Evolutionary conservation across 1,140 invertebrate species (phyloP), one percentile per base, ranked within the genome.

Genomic region (Temnothorax nylanderi): DNA sequence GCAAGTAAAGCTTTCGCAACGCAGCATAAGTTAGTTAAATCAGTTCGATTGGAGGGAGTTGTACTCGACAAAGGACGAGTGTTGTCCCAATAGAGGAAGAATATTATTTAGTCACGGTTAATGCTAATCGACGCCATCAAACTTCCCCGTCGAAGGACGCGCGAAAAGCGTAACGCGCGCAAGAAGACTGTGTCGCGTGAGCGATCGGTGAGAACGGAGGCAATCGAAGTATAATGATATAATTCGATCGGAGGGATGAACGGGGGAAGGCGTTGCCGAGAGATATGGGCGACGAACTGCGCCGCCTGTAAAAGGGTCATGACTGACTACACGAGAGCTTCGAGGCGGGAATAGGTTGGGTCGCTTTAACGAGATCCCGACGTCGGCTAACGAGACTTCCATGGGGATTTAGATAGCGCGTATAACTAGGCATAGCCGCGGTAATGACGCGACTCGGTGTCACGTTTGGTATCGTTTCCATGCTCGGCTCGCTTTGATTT

Each of bases 341-440:
- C 69, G 75, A 32, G 37, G 60, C 54, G 49, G 51, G 49, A 80
- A 90, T 88, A 60, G 76, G 37, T 80, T 78, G 64, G 77, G 75
- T 88, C 60, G 82, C 44, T 86, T 87, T 91, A 90, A 91, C 90
- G 87, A 90, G 89, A 84, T 90, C 67, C 32, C 58, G 56, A 60
- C 60, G 64, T 91, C 77, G 72, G 86, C 74, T 87, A 88, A 91
- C 89, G 89, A 90, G 87, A 75, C 89, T 87, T 90, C 90, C 84
- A 87, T 60, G 67, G 90, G 90, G 89, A 91, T 91, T 91, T 90
- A 84, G 72, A 72, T 81, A 76, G 77, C 86, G 72, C 47, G 78
- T 87, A 78, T 87, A 89, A 87, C 88, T 54, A 77, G 32, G 44
- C 75, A 56, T 58, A 65, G 60, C 65, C 47, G 10, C 34, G 51